Base-by-base conservation (phyloP, 2,113 vertebrate species). In the Delphinus delphis region DNA sequence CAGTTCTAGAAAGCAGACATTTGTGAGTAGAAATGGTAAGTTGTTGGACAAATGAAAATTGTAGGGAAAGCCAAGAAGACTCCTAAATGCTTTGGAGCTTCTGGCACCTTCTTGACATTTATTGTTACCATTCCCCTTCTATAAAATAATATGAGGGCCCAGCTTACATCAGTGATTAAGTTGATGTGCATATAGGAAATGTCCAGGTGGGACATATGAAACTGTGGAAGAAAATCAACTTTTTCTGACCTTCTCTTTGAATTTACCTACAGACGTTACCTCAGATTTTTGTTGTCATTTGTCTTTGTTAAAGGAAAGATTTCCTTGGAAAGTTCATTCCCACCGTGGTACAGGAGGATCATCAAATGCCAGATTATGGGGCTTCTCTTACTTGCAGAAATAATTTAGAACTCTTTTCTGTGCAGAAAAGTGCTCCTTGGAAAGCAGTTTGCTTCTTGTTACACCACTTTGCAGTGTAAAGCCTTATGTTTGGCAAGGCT, bases 391-490 rank as follows among this genome's bases (percentile, higher is more conserved):
- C 33, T 88, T 62, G 47, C 50, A 93, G 83, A 93, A 96, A 92
- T 5, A 2, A 79, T 12, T 88, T n/a, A 90, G 93, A 83, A 5
- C 12, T 26, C 21, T 94, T 44, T 25, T 92, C 85, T 79, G 28
- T 41, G 23, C 10, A 88, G 74, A 80, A 79, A 28, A 76, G 6
- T 63, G 15, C 89, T 94, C 17, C 96, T 96, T 92, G 36, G 95
- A 87, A 91, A 60, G 86, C 5, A n/a, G 28, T 8, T 93, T 88
- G 33, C 84, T 93, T 96, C 82, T 81, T 94, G 87, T 93, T 96
- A 58, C 70, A 81, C 67, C 31, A 65, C 84, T 63, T 95, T 62
- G 58, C 38, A n/a, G 88, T 28, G 17, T 36, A 81, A 96, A 95
- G 65, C 70, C 63, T 94, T 68, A n/a, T 81, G 70, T 67, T 91